phyloP scores from a whole-genome alignment of 2,888 invertebrate genomes.

The Nomada flava region DNA sequence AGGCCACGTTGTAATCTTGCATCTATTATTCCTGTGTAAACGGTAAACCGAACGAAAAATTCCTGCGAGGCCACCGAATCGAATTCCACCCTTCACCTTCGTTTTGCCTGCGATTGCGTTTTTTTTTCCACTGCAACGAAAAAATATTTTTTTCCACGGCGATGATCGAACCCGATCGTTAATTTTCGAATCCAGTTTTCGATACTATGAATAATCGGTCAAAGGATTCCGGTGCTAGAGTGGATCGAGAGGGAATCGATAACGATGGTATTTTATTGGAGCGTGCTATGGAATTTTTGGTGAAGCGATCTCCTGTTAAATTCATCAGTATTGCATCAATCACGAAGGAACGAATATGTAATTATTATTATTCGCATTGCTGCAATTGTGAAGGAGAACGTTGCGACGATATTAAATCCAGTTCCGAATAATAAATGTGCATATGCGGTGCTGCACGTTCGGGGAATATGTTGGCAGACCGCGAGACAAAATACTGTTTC shows the following conservation, averaged over 20 bases:
- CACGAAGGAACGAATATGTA: too few species aligned
- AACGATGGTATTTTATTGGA: neutral
- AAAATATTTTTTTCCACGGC: constrained; percentile 33
- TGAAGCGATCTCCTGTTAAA: too few species aligned
- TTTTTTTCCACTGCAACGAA: neutral
- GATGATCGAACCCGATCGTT: constrained; percentile 19
- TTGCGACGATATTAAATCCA: neutral
- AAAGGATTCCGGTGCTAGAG: neutral
- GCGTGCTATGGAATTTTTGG: neutral
- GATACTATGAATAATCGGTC: neutral
- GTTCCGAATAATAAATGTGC: neutral
- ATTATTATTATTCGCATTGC: too few species aligned
- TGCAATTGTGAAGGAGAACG: neutral
- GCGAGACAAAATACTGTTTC: constrained; percentile 36
- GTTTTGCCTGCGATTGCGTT: neutral
- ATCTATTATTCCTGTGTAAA: constrained; percentile 47
- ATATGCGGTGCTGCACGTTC: neutral
- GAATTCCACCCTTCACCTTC: constrained; percentile 15
- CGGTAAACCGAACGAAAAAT: constrained; percentile 49
- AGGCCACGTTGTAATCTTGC: constrained; percentile 35
- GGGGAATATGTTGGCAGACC: constrained; percentile 43
- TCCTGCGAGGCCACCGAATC: constrained; percentile 21
- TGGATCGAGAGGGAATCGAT: constrained; percentile 3
- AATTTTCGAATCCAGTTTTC: constrained; percentile 45
- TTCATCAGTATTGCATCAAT: too few species aligned